Evolutionary conservation across 1,140 invertebrate species (phyloP), one percentile per base, ranked within the genome.

Genomic region (Drosophila tropicalis): DNA sequence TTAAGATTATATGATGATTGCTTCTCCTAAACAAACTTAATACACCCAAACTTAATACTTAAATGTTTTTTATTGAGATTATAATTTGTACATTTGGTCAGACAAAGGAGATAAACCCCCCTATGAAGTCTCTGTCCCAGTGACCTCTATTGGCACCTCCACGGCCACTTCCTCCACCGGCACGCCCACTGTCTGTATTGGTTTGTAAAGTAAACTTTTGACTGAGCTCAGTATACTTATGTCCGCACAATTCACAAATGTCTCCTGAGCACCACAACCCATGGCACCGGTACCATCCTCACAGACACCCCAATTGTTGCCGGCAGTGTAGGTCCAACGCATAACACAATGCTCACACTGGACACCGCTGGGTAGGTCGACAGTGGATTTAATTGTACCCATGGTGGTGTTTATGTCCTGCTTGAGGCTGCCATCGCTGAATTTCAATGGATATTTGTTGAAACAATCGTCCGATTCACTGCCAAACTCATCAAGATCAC

Each of bases 201-300:
- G 9, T 34, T 87, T 72, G 15, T 76, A 39, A 17, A 76, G 6
- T 0, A 87, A 22, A 25, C 34, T 57, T 12, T 80, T 58, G 1
- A 67, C 67, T 0, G 79, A 67, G 12, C 57, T 25, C 5, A 83
- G 12, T 5, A 96, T 95, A 4, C 93, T 76, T 44, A 96, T 93
- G 84, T 96, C 95, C 0, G 95, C 93, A 77, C 95, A 96, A 54
- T 93, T 93, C 15, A 94, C 82, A 71, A 95, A 96, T 1, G 92
- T 94, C 90, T 96, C 95, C 81, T 96, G 95, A 2, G 90, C 83
- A 10, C 94, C 95, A 65, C 95, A 95, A 5, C 95, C 95, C 12
- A 94, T 13, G 34, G 74, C 84, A 1, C 77, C 76, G 7, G 13
- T 77, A 10, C 92, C 93, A 66, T 94, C 67, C 2, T 79, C 78